Percentiles rank a stretch among this genome's conserved stretches.
phyloP scores from a whole-genome alignment of 1,140 invertebrate genomes.

The Eueides isabella region DNA sequence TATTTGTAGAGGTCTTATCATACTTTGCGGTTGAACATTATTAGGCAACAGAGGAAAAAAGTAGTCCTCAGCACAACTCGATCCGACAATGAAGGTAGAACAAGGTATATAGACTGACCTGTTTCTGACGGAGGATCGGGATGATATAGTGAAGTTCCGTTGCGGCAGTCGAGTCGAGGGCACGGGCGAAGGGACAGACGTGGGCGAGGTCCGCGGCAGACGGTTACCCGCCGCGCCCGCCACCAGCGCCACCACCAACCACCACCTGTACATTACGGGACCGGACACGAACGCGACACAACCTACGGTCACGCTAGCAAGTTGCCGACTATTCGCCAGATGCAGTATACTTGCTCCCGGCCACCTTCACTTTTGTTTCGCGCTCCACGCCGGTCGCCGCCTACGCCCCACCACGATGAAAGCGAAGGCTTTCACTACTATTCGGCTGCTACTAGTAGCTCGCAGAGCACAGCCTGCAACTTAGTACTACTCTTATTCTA shows the following conservation, averaged over 20 bases:
- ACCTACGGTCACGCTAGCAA: constrained; percentile 60
- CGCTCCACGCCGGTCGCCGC: constrained; percentile 40
- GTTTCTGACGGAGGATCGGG: constrained; percentile 68
- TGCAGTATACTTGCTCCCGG: constrained; percentile 49
- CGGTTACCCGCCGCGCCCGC: constrained; percentile 64
- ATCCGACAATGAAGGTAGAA: background rate
- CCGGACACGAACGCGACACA: constrained; percentile 59
- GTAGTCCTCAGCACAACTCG: background rate
- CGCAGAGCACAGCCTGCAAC: background rate
- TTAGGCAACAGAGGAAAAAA: background rate
- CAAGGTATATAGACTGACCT: constrained; percentile 55
- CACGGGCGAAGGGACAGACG: constrained; percentile 49
- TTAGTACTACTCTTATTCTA: background rate
- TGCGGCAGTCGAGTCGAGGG: constrained; percentile 55
- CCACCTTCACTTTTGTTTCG: constrained; percentile 74
- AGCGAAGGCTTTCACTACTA: constrained; percentile 71
- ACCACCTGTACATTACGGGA: constrained; percentile 69
- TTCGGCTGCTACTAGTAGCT: constrained; percentile 21
- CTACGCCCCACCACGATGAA: constrained; percentile 71
- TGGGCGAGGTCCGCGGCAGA: constrained; percentile 66
- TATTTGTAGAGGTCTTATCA: constrained; percentile 23
- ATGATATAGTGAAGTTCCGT: constrained; percentile 71
- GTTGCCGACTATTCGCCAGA: constrained; percentile 52
- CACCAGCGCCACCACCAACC: constrained; percentile 64
- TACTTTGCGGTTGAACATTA: constrained; percentile 15